A percentile compares a stretch with the other conserved stretches of the same genome.
phyloP scores from a whole-genome alignment of 1,140 invertebrate genomes.

The Nasonia giraulti region DNA sequence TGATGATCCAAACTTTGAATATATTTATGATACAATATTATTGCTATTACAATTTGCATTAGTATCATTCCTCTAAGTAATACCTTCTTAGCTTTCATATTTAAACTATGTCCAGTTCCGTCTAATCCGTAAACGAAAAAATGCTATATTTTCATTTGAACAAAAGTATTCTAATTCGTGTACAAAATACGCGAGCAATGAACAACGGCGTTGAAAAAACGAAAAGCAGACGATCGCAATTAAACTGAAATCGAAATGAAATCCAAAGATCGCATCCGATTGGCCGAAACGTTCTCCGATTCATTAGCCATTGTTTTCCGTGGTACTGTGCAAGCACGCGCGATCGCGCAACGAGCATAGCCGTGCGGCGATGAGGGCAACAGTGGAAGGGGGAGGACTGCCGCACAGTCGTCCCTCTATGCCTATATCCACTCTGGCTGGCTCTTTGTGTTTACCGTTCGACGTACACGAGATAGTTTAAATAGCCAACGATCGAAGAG shows the following conservation, averaged over 20 bases:
- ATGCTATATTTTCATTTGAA: no score
- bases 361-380: not conserved
- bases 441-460: not conserved
- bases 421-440: not conserved
- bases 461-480: not conserved
- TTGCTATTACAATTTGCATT: no score
- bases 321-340: slow-evolving; percentile 4
- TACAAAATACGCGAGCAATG: not conserved
- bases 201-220: not conserved
- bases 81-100: no score
- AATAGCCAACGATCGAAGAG: not conserved
- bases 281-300: not conserved
- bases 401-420: not conserved
- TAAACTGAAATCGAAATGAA: not conserved
- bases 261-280: not conserved
- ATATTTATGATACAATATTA: no score
- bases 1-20: no score
- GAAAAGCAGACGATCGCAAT: not conserved
- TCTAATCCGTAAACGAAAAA: no score
- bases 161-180: no score
- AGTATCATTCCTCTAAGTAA: no score
- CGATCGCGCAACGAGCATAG: not conserved
- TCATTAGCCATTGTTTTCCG: slow-evolving; percentile 24
- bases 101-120: no score
- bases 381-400: not conserved